Conservation (phyloP, 1,140 invertebrate genomes). For the Drosophila seguyi region DNA sequence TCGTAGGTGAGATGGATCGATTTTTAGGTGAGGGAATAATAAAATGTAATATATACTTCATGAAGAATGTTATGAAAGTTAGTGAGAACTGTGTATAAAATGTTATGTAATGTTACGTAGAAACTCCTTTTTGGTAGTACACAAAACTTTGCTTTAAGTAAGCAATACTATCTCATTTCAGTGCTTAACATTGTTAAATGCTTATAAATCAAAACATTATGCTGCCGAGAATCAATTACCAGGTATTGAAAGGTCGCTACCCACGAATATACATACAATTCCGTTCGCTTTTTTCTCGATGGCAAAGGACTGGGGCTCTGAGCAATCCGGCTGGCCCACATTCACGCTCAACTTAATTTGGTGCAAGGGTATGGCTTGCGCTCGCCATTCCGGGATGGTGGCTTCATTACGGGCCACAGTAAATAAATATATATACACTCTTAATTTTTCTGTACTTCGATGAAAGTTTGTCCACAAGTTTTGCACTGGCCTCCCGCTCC, state of each 20-base stretch:
- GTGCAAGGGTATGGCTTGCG: slow-evolving; percentile 30
- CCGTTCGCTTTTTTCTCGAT: slow-evolving; percentile 6
- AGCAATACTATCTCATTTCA: no score
- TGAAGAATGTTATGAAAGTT: neutral
- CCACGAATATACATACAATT: neutral
- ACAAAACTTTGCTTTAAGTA: no score
- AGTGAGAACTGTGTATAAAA: no score
- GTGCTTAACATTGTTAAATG: no score
- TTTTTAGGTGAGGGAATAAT: neutral
- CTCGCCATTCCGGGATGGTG: slow-evolving; percentile 23
- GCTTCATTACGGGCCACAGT: slow-evolving; percentile 54
- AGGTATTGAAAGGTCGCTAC: neutral
- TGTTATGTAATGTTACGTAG: no score
- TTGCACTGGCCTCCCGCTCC: neutral
- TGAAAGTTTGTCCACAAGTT: slow-evolving; percentile 42
- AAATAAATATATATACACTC: slow-evolving; percentile 76
- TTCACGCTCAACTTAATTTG: slow-evolving; percentile 67
- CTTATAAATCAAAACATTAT: no score
- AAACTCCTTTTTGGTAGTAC: no score
- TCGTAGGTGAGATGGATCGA: neutral
- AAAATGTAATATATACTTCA: neutral
- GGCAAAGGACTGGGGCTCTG: slow-evolving; percentile 11
- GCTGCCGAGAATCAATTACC: neutral
- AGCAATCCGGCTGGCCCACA: slow-evolving; percentile 39
- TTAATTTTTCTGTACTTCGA: slow-evolving; percentile 65